These are phyloP conservation scores for Cosmia trapezina DNA, from an alignment of 2,888 invertebrate genomes.

Conservation along the genomic window DNA sequence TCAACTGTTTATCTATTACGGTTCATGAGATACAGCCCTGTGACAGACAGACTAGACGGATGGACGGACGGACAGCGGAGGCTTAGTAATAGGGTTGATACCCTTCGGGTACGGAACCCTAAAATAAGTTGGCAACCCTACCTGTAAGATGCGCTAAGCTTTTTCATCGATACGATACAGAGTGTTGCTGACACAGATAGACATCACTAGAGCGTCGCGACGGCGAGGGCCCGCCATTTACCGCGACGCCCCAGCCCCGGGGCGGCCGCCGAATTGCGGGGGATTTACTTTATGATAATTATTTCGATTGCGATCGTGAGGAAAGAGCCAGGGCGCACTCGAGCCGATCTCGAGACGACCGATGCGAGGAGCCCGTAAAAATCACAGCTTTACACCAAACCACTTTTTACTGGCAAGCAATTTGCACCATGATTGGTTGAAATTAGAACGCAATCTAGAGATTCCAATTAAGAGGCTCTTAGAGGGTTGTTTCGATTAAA, in stretches of 20 bases:
- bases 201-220: constrained; percentile 78
- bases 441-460: constrained; percentile 76
- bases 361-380: constrained; percentile 79
- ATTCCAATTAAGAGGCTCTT: constrained; percentile 72
- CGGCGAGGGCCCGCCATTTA: constrained; percentile 82
- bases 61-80: too few relatives aligned
- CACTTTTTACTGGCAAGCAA: constrained; percentile 77
- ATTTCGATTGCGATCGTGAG: constrained; percentile 88
- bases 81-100: too few relatives aligned
- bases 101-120: too few relatives aligned
- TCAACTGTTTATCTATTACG: too few relatives aligned
- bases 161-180: constrained; percentile 72
- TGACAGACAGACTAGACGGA: too few relatives aligned
- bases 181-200: constrained; percentile 64
- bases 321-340: constrained; percentile 81
- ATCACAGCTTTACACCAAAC: constrained; percentile 79
- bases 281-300: constrained; percentile 90
- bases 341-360: constrained; percentile 77
- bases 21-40: too few relatives aligned
- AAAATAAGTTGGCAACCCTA: too few relatives aligned
- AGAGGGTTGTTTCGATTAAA: constrained; percentile 67
- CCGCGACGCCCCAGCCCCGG: constrained; percentile 79
- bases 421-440: constrained; percentile 78
- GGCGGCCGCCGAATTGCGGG: constrained; percentile 86
- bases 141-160: constrained; percentile 7